Conservation (phyloP, 2,888 invertebrate species). For the Zonitis immaculata region DNA sequence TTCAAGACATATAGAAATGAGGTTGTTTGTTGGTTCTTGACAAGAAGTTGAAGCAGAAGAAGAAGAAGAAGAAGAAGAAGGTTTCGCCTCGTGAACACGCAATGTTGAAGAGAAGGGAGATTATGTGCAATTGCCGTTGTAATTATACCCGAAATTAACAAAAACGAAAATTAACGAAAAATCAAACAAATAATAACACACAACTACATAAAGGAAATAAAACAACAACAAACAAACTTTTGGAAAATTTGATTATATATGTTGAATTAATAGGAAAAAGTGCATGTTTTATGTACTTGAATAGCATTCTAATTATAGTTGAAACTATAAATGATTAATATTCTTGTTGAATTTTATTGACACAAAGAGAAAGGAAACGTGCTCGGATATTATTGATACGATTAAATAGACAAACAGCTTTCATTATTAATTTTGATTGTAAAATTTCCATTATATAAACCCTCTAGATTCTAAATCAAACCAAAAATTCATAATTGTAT, state of each 20-base stretch:
- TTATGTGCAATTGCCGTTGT: conserved; percentile 29
- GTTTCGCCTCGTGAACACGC: conserved; percentile 38
- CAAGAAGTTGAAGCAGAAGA: too few species aligned
- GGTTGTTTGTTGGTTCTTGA: conserved; percentile 32
- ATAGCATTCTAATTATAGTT: neutral
- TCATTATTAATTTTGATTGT: too few species aligned
- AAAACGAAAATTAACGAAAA: neutral
- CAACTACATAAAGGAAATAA: too few species aligned
- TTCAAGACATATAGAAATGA: conserved; percentile 41
- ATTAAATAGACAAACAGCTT: neutral
- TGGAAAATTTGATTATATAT: too few species aligned
- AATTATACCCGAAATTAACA: conserved; percentile 26
- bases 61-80: too few species aligned
- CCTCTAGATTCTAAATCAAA: too few species aligned
- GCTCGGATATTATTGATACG: neutral
- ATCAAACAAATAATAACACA: neutral
- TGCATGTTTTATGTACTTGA: neutral
- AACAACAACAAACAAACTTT: too few species aligned
- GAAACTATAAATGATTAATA: neutral
- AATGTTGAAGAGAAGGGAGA: conserved; percentile 28
- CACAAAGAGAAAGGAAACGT: neutral
- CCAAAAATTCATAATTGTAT: too few species aligned
- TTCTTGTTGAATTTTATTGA: neutral
- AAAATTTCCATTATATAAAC: too few species aligned
- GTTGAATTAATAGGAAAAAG: neutral